These are phyloP conservation scores for Chrysodeixis includens DNA, from an alignment of 2,888 invertebrate species.

Conservation along the genomic window DNA sequence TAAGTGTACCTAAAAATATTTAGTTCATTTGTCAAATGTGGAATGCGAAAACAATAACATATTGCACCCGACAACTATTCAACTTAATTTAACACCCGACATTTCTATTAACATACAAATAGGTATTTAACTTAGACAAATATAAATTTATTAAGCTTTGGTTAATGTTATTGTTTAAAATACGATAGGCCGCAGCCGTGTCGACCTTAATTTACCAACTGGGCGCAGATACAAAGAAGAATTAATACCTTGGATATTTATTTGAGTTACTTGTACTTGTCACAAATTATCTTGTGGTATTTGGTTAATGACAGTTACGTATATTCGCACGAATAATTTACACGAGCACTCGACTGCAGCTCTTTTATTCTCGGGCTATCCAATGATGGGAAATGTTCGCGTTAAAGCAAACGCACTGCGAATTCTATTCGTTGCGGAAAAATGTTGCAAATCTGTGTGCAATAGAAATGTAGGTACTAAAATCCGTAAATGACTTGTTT, in stretches of 20 bases:
- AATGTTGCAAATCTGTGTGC: too few species aligned
- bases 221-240: slow-evolving; percentile 30
- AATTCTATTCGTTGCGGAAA: too few species aligned
- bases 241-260: slow-evolving; percentile 39
- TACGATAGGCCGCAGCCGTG: slow-evolving; percentile 34
- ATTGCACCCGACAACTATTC: slow-evolving; percentile 29
- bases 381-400: too few species aligned
- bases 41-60: slow-evolving; percentile 8
- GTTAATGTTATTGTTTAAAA: slow-evolving; percentile 52
- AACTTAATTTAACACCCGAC: slow-evolving; percentile 37
- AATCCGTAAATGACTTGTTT: too few species aligned
- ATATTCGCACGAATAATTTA: not conserved
- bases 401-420: too few species aligned
- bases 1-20: too few species aligned
- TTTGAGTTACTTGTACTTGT: slow-evolving; percentile 22
- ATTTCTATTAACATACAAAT: slow-evolving; percentile 52
- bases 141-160: slow-evolving; percentile 50
- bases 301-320: not conserved
- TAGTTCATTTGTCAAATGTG: too few species aligned
- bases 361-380: too few species aligned
- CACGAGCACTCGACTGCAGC: too few species aligned
- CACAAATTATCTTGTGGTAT: not conserved
- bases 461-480: too few species aligned
- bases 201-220: slow-evolving; percentile 28
- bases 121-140: slow-evolving; percentile 48